These are phyloP conservation scores for Lithophane ornitopus DNA, from an alignment of 2,888 invertebrate genomes.

Conservation along the genomic window DNA sequence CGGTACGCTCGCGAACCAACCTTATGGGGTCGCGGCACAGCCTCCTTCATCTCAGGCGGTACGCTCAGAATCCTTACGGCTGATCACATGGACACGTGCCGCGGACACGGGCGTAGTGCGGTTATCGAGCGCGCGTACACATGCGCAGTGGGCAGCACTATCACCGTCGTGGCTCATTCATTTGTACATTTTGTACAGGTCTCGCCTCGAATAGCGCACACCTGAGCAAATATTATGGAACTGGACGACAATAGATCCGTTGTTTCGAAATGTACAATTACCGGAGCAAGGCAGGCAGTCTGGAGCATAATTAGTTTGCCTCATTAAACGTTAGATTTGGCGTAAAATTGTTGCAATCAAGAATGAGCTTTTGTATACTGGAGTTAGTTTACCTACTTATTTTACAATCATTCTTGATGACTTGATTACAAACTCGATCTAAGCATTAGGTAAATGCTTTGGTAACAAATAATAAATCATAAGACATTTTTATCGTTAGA, in stretches of 20 bases:
- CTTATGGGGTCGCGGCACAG: constrained; percentile 75
- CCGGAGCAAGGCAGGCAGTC: constrained; percentile 58
- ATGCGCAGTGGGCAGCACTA: constrained; percentile 82
- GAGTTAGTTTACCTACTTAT: constrained; percentile 2
- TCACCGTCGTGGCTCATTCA: constrained; percentile 83
- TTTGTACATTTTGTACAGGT: constrained; percentile 78
- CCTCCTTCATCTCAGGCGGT: constrained; percentile 81
- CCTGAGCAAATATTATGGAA: constrained; percentile 89
- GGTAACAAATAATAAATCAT: background rate
- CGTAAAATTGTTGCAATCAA: constrained; percentile 30
- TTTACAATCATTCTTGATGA: constrained; percentile 5
- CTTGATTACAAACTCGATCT: background rate
- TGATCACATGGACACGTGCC: constrained; percentile 83
- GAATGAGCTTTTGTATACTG: constrained; percentile 21
- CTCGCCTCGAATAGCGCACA: constrained; percentile 79
- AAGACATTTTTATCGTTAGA: background rate
- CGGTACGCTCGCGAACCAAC: constrained; percentile 59
- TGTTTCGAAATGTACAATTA: constrained; percentile 82
- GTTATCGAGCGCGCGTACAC: constrained; percentile 88
- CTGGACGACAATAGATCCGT: constrained; percentile 79
- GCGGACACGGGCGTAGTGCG: constrained; percentile 83
- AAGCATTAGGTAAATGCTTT: background rate
- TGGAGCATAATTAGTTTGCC: constrained; percentile 51
- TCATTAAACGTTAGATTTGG: constrained; percentile 46
- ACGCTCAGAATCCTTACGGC: constrained; percentile 71